Base-by-base conservation (phyloP, 1,140 invertebrate genomes). In the Drosophila parvula region DNA sequence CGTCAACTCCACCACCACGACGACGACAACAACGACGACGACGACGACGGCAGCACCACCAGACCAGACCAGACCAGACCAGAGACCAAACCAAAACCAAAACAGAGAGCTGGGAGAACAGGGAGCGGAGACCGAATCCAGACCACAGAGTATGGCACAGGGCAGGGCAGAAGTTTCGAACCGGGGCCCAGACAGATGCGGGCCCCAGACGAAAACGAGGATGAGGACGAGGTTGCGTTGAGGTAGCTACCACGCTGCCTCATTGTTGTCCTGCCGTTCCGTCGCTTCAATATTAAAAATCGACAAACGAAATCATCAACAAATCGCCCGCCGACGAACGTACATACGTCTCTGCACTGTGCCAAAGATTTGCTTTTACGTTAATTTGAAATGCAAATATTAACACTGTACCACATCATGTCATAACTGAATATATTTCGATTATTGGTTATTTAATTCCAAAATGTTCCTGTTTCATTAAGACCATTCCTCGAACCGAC, bases 201-300 rank as follows among this genome's bases (percentile, higher is more conserved):
- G 71, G 60, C 43, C 57, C 69, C 47, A 41, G 50, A 58, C 41
- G 56, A 38, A 56, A 30, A 32, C 32, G 22, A 51, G 27, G 27
- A 47, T 50, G 44, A 47, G 45, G 55, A 65, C 36, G 57, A 40
- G 45, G 67, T 30, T 38, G 74, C 43, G 47, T 67, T 51, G 47
- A 74, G 69, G 57, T 62, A 61, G 60, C 34, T 64, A 27, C 50
- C 50, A 36, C 27, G 9, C 60, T 74, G 28, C 28, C 16, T 43
- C 45, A 57, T 65, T 75, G 59, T 45, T 74, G 57, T 36, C 47
- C 34, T 59, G 32, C 18, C 36, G 14, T n/a, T 74, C n/a, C 48
- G n/a, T 3, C 38, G 36, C 9, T 77, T 68, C 58, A 59, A 84
- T 85, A 79, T 88, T 83, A 61, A 90, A 38, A 90, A 88, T 90